phyloP scores from a whole-genome alignment of 2,888 invertebrate species.

The Plusia festucae region DNA sequence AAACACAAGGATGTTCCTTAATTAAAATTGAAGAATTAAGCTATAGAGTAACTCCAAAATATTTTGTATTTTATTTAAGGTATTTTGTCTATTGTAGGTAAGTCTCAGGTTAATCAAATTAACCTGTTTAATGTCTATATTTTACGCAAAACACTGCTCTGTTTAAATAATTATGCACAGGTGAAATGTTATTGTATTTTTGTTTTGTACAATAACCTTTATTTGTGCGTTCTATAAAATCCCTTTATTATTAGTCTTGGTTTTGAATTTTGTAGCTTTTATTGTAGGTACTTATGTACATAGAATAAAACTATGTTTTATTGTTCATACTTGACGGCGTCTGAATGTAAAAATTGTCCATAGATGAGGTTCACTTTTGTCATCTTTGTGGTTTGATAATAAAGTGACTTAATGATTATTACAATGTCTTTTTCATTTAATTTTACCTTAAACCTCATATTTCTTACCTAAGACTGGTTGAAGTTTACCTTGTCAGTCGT shows the following conservation, averaged over 20 bases:
- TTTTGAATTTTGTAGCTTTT: conserved; percentile 13
- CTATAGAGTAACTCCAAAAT: conserved; percentile 4
- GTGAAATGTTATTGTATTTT: neutral
- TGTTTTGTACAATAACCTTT: neutral
- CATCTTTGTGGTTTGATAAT: conserved; percentile 86
- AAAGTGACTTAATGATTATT: conserved; percentile 85
- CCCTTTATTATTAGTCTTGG: neutral
- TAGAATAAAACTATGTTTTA: conserved; percentile 18
- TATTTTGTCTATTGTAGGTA: neutral
- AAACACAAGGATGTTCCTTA: conserved; percentile 5
- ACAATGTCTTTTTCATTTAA: conserved; percentile 25
- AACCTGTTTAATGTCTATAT: conserved; percentile 1
- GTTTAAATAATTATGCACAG: neutral
- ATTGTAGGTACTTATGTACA: neutral
- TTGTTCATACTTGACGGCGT: conserved; percentile 49
- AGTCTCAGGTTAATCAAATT: conserved; percentile 7
- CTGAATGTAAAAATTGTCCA: conserved; percentile 69
- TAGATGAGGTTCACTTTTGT: conserved; percentile 87
- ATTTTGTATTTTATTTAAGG: neutral
- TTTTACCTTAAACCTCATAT: neutral
- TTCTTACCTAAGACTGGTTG: neutral
- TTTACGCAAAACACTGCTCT: neutral
- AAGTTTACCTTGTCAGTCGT: neutral
- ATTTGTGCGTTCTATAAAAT: neutral
- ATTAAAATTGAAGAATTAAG: conserved; percentile 1